Base-by-base conservation (phyloP, 2,888 invertebrate species). In the Lumbricus terrestris region DNA sequence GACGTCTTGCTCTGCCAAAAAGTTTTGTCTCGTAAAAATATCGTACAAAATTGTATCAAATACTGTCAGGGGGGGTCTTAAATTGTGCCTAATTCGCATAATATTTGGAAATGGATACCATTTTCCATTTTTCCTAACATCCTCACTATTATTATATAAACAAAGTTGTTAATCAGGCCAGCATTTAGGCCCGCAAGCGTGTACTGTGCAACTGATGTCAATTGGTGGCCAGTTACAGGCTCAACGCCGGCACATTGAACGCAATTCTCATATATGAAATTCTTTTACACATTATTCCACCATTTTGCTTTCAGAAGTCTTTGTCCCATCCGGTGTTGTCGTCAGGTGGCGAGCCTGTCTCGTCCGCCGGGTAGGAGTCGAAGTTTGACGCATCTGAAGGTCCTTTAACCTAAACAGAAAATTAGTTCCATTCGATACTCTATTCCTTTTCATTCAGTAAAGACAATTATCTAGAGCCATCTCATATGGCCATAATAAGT, bases 281-380 rank as follows among this genome's bases (percentile, higher is more conserved):
- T 69, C 69, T 13, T 69, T 69, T 11, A 69, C 69, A 69, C n/a
- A n/a, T 69, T n/a, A 6, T 13, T 29, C n/a, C 29, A 69, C 4
- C 16, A n/a, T 69, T 69, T 69, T n/a, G 29, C 69, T 4, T 38
- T 54, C 38, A 99, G 95, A 99, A 99, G 93, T 98, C 97, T 91
- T 96, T 96, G 95, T 99, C 99, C 99, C 99, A 99, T 38, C 99
- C 99, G 15, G 97, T 97, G 69, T 97, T 95, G 94, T 99, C 99
- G 94, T 98, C 99, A 37, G 98, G 97, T 20, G 99, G 99, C 20
- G 97, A 97, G 90, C 97, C 97, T 92, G 98, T 98, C 94, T 96
- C 96, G 94, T 99, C 98, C 1, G 98, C 97, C n/a, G 99, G 98
- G 95, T 99, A 99, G 92, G 97, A 97, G 95, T 99, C 99, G 94